Conservation (phyloP, 2,888 invertebrate species). For the Phyto melanocephala region DNA sequence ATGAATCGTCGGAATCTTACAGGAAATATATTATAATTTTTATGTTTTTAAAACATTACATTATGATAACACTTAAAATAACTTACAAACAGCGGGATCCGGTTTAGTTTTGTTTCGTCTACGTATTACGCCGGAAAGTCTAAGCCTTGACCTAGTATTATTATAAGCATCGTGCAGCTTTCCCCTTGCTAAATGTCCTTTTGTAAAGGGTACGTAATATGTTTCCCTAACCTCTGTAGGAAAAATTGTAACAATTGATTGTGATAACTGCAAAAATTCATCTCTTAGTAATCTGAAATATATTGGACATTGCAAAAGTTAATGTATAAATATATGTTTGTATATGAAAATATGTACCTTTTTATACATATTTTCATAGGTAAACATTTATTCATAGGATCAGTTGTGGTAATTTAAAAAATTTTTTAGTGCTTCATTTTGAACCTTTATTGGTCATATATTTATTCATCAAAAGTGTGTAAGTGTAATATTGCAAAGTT, state of each 20-base stretch:
- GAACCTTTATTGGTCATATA: too few relatives aligned
- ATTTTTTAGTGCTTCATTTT: too few relatives aligned
- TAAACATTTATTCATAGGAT: too few relatives aligned
- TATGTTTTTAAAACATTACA: too few relatives aligned
- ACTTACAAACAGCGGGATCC: constrained; percentile 3
- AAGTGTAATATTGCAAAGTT: too few relatives aligned
- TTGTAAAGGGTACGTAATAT: constrained; percentile 52
- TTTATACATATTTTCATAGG: too few relatives aligned
- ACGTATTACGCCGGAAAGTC: constrained; percentile 42
- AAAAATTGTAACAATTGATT: constrained; percentile 43
- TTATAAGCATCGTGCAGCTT: constrained; percentile 56
- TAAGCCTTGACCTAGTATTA: constrained; percentile 31
- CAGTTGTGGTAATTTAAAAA: too few relatives aligned
- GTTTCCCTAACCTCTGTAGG: constrained; percentile 46
- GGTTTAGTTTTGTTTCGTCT: constrained; percentile 13
- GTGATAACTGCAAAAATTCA: constrained; percentile 41
- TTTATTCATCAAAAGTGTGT: too few relatives aligned
- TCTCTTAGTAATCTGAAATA: constrained; percentile 36
- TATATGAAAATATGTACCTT: too few relatives aligned
- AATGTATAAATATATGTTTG: too few relatives aligned
- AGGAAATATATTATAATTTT: background rate
- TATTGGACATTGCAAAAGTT: too few relatives aligned
- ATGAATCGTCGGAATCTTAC: background rate
- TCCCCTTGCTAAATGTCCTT: constrained; percentile 47
- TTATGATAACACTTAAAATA: background rate